A percentile compares a stretch with the other conserved stretches of the same genome.
Conservation (phyloP, 2,888 invertebrate genomes). For the Drosophila percnosoma region DNA sequence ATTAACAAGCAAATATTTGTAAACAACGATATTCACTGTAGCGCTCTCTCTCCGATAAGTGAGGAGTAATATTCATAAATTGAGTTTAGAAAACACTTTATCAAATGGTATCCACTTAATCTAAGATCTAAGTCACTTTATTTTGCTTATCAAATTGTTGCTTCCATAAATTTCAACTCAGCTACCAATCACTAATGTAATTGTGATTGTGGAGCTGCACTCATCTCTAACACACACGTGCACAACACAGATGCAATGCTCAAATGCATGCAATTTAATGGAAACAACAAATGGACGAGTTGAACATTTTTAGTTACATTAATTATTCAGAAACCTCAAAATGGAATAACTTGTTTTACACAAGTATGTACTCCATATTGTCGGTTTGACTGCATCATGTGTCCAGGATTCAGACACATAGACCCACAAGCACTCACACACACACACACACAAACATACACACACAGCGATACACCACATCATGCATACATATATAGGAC, state of each 20-base stretch:
- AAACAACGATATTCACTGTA: neutral
- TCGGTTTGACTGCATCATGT: slow-evolving; percentile 70
- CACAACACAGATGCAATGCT: slow-evolving; percentile 20
- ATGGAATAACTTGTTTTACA: slow-evolving; percentile 77
- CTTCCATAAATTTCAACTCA: slow-evolving; percentile 21
- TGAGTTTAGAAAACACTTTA: neutral
- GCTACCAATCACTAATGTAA: slow-evolving; percentile 7
- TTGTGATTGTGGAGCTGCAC: slow-evolving; percentile 7
- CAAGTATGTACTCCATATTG: slow-evolving; percentile 77
- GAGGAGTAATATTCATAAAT: neutral
- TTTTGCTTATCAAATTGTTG: slow-evolving; percentile 19
- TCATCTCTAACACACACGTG: slow-evolving; percentile 42
- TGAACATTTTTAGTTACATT: slow-evolving; percentile 74
- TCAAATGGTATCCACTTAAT: slow-evolving; percentile 1
- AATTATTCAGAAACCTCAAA: slow-evolving; percentile 77
- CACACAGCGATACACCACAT: slow-evolving; percentile 5
- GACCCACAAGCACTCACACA: slow-evolving; percentile 4
- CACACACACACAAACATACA: slow-evolving; percentile 1
- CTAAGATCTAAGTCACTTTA: neutral
- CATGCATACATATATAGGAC: neutral
- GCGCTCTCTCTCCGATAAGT: neutral
- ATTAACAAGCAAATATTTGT: neutral
- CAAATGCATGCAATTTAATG: slow-evolving; percentile 48
- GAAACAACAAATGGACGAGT: slow-evolving; percentile 58
- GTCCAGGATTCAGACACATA: slow-evolving; percentile 25